A percentile compares a stretch with the other conserved stretches of the same genome.
phyloP scores from a whole-genome alignment of 2,797 vertebrate species.

The Myiotriccus ornatus region DNA sequence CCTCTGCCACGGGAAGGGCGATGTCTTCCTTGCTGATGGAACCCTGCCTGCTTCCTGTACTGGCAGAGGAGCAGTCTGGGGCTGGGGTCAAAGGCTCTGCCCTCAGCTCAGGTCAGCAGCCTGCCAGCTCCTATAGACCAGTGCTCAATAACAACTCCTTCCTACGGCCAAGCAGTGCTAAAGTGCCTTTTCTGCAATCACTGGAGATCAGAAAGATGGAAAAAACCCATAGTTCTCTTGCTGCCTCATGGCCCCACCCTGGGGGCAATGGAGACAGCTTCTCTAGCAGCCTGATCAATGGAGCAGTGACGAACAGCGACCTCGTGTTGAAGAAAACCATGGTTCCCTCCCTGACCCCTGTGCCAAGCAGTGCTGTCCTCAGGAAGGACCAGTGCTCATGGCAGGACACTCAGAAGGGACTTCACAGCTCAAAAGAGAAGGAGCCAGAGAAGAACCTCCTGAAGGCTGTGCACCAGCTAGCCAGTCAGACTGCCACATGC shows the following conservation, averaged over 20 bases:
- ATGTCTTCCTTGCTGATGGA: conserved; percentile 52
- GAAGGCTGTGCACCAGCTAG: conserved; percentile 65
- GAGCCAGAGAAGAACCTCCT: conserved; percentile 55
- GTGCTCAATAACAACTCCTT: conserved; percentile 69
- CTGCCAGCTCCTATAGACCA: conserved; percentile 73
- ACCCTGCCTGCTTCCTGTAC: conserved; percentile 49
- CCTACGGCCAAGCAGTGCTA: conserved; percentile 68
- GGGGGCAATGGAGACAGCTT: conserved; percentile 40
- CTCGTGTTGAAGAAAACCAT: neutral
- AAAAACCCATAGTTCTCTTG: neutral
- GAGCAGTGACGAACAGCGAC: neutral
- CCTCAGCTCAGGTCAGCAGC: conserved; percentile 65
- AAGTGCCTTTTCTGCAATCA: conserved; percentile 83
- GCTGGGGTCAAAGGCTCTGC: conserved; percentile 41
- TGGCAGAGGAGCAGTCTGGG: conserved; percentile 52
- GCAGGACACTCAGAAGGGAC: neutral
- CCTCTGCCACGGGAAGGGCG: conserved; percentile 21
- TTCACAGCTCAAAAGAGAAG: neutral
- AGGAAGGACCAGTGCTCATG: neutral
- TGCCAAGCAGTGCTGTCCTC: neutral
- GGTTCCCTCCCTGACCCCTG: neutral
- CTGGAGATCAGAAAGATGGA: conserved; percentile 67
- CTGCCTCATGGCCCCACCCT: conserved; percentile 9
- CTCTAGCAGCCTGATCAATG: neutral
- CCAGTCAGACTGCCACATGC: neutral